These are phyloP conservation scores for Pseudoips prasinana DNA, from an alignment of 2,888 invertebrate genomes.

Conservation along the genomic window DNA sequence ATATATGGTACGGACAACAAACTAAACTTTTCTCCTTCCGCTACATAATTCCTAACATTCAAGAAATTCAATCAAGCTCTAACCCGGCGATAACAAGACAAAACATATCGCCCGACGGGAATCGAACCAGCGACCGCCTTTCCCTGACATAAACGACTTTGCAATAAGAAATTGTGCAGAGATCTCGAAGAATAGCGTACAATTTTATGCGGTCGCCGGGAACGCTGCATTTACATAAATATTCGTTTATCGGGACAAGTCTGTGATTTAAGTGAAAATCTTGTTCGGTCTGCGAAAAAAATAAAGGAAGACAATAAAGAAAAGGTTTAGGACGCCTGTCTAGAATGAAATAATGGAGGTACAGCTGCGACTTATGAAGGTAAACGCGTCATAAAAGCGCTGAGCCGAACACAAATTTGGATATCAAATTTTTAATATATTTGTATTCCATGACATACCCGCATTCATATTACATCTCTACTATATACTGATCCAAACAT, in stretches of 20 bases:
- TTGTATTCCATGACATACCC: not conserved
- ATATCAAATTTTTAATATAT: constrained; percentile 11
- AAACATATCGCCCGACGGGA: constrained; percentile 28
- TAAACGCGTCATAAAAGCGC: constrained; percentile 19
- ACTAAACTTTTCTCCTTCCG: constrained; percentile 2
- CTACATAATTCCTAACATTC: constrained; percentile 16
- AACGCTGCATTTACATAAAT: constrained; percentile 65
- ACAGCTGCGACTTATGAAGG: constrained; percentile 24
- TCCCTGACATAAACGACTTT: constrained; percentile 36
- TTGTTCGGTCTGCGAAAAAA: constrained; percentile 48
- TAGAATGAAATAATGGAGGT: constrained; percentile 30
- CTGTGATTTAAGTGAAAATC: constrained; percentile 58
- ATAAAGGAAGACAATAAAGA: constrained; percentile 41
- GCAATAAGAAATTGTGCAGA: constrained; percentile 48
- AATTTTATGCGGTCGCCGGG: constrained; percentile 48
- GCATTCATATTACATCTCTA: not conserved
- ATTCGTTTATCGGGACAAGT: constrained; percentile 65
- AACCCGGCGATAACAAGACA: constrained; percentile 24
- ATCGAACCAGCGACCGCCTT: constrained; percentile 28
- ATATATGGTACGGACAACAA: too few relatives aligned
- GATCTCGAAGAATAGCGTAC: constrained; percentile 45
- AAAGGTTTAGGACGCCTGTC: constrained; percentile 38
- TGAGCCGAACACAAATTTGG: constrained; percentile 4
- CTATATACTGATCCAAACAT: too few relatives aligned
- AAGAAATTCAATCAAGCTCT: constrained; percentile 21